Evolutionary conservation across 2,113 vertebrate species (phyloP), one percentile per base, ranked within the genome.

Genomic region (Oryctolagus cuniculus): DNA sequence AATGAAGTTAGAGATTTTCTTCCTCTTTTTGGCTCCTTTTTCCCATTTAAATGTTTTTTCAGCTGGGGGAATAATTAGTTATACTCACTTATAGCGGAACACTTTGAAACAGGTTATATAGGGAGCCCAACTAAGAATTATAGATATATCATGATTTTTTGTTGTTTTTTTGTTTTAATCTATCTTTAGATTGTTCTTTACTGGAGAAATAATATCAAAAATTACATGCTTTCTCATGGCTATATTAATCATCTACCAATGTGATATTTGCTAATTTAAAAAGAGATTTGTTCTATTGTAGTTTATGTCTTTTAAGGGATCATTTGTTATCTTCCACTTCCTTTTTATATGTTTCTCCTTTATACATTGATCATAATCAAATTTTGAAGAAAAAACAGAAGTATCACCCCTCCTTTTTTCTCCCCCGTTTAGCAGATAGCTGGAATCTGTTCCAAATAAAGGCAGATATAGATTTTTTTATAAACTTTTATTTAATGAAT

Each of bases 41-140:
- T 58, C 6, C 74, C n/a, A 66, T 55, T 95, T 96, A 80, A 49
- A 44, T 31, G 44, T 83, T 86, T 51, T 7, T 92, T 90, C n/a
- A 79, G 51, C 17, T 87, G 66, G 13, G 64, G 11, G 1, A 58
- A 89, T 72, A 88, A 31, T 63, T 84, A 83, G 22, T n/a, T 93
- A 82, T 5, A n/a, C 8, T n/a, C 21, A 74, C 19, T 79, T 64
- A 69, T 21, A 72, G n/a, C 1, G 83, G 83, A 89, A 70, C 1
- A 63, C 12, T 81, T 67, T 13, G 34, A 16, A 83, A 89, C 13
- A 73, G 69, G 6, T 66, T 90, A 74, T 38, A 49, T 21, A 88
- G 29, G 21, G 24, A 88, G 34, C 21, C 8, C 51, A 49, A 80
- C 17, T 58, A 77, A 19, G 31, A 90, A 83, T 89, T 87, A 79